Evolutionary conservation across 2,113 vertebrate species (phyloP).

Genomic region (Zapus hudsonius): DNA sequence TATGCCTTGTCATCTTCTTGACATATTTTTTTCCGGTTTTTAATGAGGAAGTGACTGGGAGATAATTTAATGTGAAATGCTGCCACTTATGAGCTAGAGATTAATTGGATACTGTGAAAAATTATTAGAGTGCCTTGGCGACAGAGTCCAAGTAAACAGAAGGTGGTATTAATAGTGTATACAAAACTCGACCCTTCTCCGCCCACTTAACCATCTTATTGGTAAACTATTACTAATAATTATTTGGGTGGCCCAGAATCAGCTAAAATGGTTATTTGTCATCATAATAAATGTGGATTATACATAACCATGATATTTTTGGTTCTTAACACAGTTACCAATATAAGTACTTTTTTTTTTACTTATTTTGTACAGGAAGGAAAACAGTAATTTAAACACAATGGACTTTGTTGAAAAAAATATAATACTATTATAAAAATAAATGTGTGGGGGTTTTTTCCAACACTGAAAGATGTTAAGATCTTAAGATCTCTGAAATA

Average conservation of each 20-base stretch:
- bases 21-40: constrained; percentile 60
- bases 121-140: constrained; percentile 41
- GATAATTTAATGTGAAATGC: constrained; percentile 71
- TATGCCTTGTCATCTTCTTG: constrained; percentile 67
- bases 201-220: neutral
- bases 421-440: neutral
- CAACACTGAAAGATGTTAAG: neutral
- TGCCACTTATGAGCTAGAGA: constrained; percentile 51
- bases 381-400: neutral
- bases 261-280: neutral
- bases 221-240: neutral
- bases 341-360: neutral
- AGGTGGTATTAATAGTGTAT: neutral
- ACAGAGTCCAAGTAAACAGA: constrained; percentile 14
- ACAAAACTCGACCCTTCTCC: neutral
- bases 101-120: constrained; percentile 66
- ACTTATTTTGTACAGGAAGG: constrained; percentile 10
- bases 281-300: neutral
- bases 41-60: constrained; percentile 71
- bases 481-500: neutral
- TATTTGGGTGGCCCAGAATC: neutral
- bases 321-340: neutral
- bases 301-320: neutral
- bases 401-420: neutral
- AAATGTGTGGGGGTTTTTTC: neutral